phyloP scores from a whole-genome alignment of 1,140 invertebrate genomes.

The Ceratina australensis region DNA sequence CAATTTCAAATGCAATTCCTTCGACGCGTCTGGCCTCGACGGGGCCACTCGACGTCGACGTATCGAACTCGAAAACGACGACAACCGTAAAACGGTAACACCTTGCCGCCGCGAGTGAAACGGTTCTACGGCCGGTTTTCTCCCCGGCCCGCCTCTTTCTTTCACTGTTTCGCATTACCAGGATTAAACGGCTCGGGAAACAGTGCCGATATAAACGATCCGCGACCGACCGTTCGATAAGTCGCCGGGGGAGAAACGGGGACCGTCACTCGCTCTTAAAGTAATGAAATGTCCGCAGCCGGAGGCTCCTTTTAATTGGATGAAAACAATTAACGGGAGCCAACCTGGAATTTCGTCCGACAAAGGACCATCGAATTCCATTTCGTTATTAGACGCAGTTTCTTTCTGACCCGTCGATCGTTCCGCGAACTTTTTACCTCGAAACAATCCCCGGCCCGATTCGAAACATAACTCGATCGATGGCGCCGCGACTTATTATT shows the following conservation, averaged over 20 bases:
- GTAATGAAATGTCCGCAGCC: constrained; percentile 66
- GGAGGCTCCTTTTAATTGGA: constrained; percentile 59
- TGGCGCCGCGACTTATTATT: too few relatives aligned
- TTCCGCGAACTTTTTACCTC: background rate
- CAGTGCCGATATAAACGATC: constrained; percentile 52
- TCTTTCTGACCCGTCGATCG: constrained; percentile 15
- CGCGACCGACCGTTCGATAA: constrained; percentile 50
- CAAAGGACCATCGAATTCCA: constrained; percentile 21
- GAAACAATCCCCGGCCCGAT: background rate
- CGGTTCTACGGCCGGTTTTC: constrained; percentile 2
- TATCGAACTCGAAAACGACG: constrained; percentile 46
- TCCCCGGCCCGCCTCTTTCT: background rate
- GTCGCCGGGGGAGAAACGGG: constrained; percentile 31
- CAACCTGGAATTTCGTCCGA: background rate
- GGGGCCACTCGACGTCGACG: constrained; percentile 27
- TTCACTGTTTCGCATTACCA: constrained; percentile 63
- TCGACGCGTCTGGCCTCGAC: constrained; percentile 42
- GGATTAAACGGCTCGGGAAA: constrained; percentile 70
- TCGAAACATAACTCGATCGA: too few relatives aligned
- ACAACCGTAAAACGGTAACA: constrained; percentile 66
- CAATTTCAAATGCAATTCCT: constrained; percentile 76
- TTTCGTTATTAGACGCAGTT: constrained; percentile 52
- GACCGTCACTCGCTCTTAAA: constrained; percentile 53
- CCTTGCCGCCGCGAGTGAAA: background rate
- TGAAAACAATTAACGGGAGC: constrained; percentile 64